Evolutionary conservation across 2,888 invertebrate species (phyloP).

Genomic region (Lepas anatifera): DNA sequence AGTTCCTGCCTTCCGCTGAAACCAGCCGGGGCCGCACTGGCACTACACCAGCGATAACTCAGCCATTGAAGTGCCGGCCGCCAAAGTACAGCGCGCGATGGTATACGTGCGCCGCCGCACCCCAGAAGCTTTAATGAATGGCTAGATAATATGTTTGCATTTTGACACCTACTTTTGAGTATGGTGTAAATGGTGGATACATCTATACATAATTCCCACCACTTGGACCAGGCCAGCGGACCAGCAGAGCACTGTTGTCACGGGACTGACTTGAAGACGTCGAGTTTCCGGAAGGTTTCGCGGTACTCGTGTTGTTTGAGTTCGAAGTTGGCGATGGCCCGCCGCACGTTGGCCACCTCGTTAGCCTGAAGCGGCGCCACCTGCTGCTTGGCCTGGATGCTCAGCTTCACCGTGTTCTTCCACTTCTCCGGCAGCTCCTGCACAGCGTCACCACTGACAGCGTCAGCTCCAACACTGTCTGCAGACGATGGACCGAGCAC

Average conservation of each 20-base stretch:
- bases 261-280: constrained; percentile 32
- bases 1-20: no score
- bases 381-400: constrained; percentile 79
- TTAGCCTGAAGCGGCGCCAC: constrained; percentile 89
- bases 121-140: no score
- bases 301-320: constrained; percentile 67
- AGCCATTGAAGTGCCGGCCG: no score
- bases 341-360: constrained; percentile 81
- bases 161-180: neutral
- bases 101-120: no score
- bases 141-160: constrained; percentile 1
- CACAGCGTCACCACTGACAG: no score
- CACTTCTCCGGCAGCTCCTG: constrained; percentile 93
- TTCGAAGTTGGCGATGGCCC: constrained; percentile 75
- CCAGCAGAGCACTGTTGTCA: no score
- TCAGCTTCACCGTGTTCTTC: constrained; percentile 86
- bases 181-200: neutral
- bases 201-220: no score
- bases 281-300: constrained; percentile 60
- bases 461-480: no score
- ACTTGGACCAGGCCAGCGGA: neutral
- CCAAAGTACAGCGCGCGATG: no score
- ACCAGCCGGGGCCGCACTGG: no score
- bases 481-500: no score
- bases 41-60: no score